Base-by-base conservation (phyloP, 2,888 invertebrate genomes). In the Drosophila tripunctata region DNA sequence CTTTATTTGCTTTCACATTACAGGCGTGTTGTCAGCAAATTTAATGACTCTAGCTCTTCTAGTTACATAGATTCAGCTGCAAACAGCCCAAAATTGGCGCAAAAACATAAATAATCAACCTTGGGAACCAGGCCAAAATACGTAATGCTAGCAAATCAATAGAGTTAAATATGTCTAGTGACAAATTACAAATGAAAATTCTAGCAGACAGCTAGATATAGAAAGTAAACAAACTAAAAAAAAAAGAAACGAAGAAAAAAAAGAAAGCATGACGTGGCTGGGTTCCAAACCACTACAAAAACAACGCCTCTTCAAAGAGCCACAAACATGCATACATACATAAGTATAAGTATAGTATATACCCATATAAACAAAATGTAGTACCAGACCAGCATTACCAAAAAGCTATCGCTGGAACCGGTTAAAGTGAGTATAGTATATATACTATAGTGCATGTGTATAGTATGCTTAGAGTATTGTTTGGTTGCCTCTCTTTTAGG, bases 231-330 rank as follows among this genome's bases (percentile, higher is more conserved):
- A 83, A 69, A 44, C 21, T 35, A 12, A 52, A 38, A 44, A 19
- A 50, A 19, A 15, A 14, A 43, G 21, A 38, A 12, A 52, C 33
- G 44, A 17, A 50, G 15, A 15, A 14, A 24, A 45, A 21, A 56
- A 40, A 63, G 60, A 66, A 74, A 54, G 64, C 31, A 64, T 66
- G 77, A 83, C 86, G 86, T 80, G 86, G 80, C 86, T 33, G 24
- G 21, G 72, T 43, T 52, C 21, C 57, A 71, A 74, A 50, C 44
- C 41, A 45, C 56, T 27, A 62, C 61, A 56, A 52, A 64, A 44
- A 71, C 67, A 41, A 71, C 78, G 85, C 67, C 83, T 67, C 52
- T 63, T 65, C 74, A 64, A 30, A 41, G 17, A 57, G 70, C 77
- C 36, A 52, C 56, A 57, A 36, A 78, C 43, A 63, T 44, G 60